A percentile compares a stretch with the other conserved stretches of the same genome.
Evolutionary conservation across 2,888 invertebrate genomes (phyloP).

Genomic region (Ophraella communa): DNA sequence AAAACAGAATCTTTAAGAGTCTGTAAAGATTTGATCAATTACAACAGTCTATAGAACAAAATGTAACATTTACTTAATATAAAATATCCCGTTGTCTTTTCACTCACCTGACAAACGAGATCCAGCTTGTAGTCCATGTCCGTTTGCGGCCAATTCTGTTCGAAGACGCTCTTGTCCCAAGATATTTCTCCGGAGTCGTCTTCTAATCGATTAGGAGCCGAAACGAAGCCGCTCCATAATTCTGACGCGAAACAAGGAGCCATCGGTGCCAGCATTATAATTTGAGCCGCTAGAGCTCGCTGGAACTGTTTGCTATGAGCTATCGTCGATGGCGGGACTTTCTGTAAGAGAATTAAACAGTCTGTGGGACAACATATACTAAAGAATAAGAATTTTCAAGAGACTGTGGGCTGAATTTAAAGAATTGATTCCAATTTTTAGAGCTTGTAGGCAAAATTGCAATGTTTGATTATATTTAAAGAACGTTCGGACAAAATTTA

Average conservation of each 20-base stretch:
- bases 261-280: slow-evolving; percentile 87
- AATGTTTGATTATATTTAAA: too few species aligned
- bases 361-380: too few species aligned
- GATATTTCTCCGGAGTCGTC: slow-evolving; percentile 64
- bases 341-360: slow-evolving; percentile 55
- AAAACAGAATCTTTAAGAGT: too few species aligned
- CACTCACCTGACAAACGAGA: slow-evolving; percentile 68
- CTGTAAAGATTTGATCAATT: too few species aligned
- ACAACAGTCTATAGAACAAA: too few species aligned
- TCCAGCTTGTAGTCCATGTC: slow-evolving; percentile 73
- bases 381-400: too few species aligned
- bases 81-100: too few species aligned
- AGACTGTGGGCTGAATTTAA: too few species aligned
- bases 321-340: slow-evolving; percentile 67
- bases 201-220: slow-evolving; percentile 68
- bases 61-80: too few species aligned
- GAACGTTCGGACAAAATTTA: too few species aligned
- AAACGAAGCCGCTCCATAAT: slow-evolving; percentile 81
- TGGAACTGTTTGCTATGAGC: slow-evolving; percentile 77
- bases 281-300: slow-evolving; percentile 75
- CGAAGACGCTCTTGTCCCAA: slow-evolving; percentile 74
- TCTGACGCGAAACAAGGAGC: slow-evolving; percentile 92
- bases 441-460: too few species aligned
- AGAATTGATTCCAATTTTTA: too few species aligned
- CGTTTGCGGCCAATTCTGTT: slow-evolving; percentile 80